phyloP scores from a whole-genome alignment of 2,888 invertebrate genomes.

The Machimus atricapillus region DNA sequence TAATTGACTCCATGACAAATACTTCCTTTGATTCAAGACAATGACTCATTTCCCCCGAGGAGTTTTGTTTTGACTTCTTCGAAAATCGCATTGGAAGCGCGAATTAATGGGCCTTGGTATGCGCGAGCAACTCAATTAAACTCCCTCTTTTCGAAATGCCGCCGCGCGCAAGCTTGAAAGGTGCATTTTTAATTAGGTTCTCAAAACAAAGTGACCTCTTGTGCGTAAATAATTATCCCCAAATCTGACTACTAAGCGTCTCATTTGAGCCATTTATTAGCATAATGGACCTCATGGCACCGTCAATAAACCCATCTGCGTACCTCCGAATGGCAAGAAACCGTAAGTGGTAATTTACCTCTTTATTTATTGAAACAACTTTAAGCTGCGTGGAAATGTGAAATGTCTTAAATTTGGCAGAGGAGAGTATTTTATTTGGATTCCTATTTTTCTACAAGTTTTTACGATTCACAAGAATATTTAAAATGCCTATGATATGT shows the following conservation, averaged over 20 bases:
- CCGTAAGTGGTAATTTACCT: not conserved
- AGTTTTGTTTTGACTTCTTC: not conserved
- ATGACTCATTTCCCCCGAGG: not conserved
- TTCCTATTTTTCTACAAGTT: not conserved
- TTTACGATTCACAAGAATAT: not conserved
- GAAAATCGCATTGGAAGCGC: not conserved
- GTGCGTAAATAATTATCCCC: not conserved
- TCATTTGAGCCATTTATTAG: constrained; percentile 14
- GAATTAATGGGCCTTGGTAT: not conserved
- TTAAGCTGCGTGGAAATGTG: not conserved
- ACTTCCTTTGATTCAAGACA: not conserved
- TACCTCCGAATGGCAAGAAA: not conserved
- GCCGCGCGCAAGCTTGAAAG: not conserved
- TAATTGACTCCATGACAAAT: not conserved
- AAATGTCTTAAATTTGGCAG: not conserved
- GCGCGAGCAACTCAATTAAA: not conserved
- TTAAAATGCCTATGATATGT: not conserved
- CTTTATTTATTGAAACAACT: not conserved
- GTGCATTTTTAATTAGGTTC: not conserved
- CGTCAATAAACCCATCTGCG: not conserved
- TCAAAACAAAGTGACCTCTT: not conserved
- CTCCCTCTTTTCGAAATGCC: not conserved
- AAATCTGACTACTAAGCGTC: not conserved
- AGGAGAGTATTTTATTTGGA: not conserved
- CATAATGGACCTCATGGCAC: not conserved